Conservation (phyloP, 2,797 vertebrate genomes). For the Ptychobarbus kaznakovi region DNA sequence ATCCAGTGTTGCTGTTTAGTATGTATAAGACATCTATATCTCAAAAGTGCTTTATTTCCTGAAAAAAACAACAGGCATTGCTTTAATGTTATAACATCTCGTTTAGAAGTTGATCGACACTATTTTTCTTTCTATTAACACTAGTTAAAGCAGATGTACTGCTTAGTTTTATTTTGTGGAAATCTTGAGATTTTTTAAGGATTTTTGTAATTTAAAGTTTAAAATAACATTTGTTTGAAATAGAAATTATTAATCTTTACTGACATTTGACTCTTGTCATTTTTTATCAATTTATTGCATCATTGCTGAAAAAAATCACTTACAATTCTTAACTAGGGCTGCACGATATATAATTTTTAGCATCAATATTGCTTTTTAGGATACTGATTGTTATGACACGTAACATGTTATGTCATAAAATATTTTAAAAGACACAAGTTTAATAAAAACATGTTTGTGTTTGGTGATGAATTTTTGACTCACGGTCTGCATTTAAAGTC, state of each 20-base stretch:
- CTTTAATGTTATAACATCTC: background rate
- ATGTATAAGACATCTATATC: background rate
- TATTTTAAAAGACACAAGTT: no score
- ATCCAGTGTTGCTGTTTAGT: conserved; percentile 14
- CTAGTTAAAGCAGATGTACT: background rate
- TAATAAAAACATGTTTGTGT: no score
- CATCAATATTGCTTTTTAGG: no score
- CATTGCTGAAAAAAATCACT: background rate
- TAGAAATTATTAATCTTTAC: background rate
- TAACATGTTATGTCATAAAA: no score
- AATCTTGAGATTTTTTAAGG: background rate
- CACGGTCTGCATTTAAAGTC: no score
- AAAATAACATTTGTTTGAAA: background rate
- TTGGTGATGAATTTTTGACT: no score
- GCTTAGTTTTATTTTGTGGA: background rate
- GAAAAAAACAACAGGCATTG: background rate
- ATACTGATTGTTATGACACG: no score
- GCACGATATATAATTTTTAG: no score
- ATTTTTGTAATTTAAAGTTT: background rate
- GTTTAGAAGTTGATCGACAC: background rate
- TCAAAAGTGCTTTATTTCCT: conserved; percentile 1
- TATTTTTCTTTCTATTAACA: background rate
- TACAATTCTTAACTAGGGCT: background rate
- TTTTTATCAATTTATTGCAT: background rate
- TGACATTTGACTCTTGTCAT: background rate